A percentile compares a stretch with the other conserved stretches of the same genome.
phyloP scores from a whole-genome alignment of 2,113 vertebrate species.

The Paramormyrops kingsleyae region DNA sequence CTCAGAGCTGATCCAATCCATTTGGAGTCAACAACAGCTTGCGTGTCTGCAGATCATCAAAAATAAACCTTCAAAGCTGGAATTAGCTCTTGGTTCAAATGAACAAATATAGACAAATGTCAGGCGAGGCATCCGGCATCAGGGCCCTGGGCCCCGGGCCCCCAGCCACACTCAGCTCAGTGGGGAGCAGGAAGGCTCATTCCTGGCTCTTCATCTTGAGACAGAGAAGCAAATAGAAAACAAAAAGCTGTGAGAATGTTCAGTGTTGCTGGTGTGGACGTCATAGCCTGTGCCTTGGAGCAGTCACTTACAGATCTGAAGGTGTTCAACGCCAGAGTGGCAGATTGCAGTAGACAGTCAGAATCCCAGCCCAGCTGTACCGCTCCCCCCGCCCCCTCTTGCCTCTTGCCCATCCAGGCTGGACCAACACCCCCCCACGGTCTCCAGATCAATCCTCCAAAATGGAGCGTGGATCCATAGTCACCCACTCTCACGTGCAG shows the following conservation, averaged over 20 bases:
- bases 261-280: background rate
- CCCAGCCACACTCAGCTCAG: background rate
- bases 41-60: background rate
- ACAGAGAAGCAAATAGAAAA: background rate
- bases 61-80: background rate
- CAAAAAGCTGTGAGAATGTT: background rate
- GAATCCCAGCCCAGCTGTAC: background rate
- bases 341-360: background rate
- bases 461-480: background rate
- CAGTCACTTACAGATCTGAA: background rate
- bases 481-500: background rate
- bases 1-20: background rate
- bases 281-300: background rate
- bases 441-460: background rate
- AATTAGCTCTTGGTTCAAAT: background rate
- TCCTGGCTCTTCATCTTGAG: background rate
- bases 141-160: background rate
- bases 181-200: background rate
- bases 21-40: background rate
- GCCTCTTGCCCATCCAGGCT: background rate
- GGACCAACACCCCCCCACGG: background rate
- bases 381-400: background rate
- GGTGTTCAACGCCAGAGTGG: background rate
- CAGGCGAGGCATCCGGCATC: background rate
- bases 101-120: slow-evolving; percentile 5